phyloP scores from a whole-genome alignment of 1,140 invertebrate species.

The Brachionus manjavacas region DNA sequence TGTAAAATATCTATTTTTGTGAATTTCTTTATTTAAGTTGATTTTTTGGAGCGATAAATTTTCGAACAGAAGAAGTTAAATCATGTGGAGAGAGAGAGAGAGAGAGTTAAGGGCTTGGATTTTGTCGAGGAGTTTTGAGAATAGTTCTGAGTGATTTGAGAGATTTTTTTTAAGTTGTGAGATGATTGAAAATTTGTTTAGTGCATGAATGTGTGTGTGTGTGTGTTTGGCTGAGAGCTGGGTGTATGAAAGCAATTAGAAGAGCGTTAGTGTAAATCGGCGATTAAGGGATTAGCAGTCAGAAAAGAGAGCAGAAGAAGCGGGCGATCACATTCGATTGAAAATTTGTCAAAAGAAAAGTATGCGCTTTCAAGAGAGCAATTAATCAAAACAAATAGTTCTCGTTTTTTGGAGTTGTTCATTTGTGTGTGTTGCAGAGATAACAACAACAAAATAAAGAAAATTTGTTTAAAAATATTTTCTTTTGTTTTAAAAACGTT shows the following conservation, averaged over 20 bases:
- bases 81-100: background rate
- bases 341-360: constrained; percentile 29
- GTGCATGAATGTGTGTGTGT: background rate
- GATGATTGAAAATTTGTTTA: too few relatives aligned
- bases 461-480: background rate
- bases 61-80: too few relatives aligned
- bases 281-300: background rate
- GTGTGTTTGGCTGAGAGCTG: background rate
- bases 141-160: too few relatives aligned
- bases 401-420: too few relatives aligned
- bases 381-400: constrained; percentile 32
- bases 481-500: background rate
- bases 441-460: background rate
- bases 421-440: background rate
- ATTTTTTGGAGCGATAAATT: too few relatives aligned
- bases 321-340: background rate
- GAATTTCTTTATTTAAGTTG: too few relatives aligned
- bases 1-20: too few relatives aligned
- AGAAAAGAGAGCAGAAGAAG: background rate
- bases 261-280: background rate
- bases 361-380: background rate
- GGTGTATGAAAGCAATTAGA: background rate
- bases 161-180: too few relatives aligned
- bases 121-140: too few relatives aligned
- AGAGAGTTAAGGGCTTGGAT: background rate